Conservation (phyloP, 1,140 invertebrate genomes). For the Bombus polaris region DNA sequence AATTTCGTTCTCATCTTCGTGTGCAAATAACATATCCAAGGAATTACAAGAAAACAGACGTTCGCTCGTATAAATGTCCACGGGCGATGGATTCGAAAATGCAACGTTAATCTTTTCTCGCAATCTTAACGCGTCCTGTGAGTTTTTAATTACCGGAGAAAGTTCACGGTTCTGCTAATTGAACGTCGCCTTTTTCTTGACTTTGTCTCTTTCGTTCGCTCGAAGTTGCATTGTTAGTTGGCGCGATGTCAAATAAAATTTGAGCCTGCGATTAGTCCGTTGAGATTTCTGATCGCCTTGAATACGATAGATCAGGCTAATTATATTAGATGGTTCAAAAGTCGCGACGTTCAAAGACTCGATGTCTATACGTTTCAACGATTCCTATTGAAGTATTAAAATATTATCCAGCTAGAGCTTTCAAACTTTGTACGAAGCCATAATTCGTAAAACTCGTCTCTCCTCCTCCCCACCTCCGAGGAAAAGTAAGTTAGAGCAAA, state of each 20-base stretch:
- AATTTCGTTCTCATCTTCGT: slow-evolving; percentile 71
- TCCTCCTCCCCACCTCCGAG: neutral
- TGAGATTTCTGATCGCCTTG: neutral
- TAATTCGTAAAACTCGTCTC: neutral
- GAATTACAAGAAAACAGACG: slow-evolving; percentile 58
- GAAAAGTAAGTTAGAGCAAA: neutral
- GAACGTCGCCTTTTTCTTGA: neutral
- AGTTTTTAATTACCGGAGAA: slow-evolving; percentile 6
- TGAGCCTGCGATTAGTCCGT: too few species aligned
- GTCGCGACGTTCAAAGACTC: neutral
- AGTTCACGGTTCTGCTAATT: slow-evolving; percentile 6
- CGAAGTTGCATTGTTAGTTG: neutral
- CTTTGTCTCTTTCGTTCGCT: too few species aligned
- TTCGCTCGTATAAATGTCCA: slow-evolving; percentile 12
- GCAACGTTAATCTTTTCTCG: neutral
- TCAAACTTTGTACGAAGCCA: neutral
- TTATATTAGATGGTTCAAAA: neutral
- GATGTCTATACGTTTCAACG: neutral
- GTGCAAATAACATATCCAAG: slow-evolving; percentile 72
- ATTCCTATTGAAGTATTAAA: neutral
- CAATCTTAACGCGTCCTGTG: neutral
- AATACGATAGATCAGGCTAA: neutral
- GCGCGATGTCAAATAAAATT: neutral
- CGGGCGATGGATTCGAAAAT: neutral
- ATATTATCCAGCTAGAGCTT: neutral